Conservation (phyloP, 2,797 vertebrate species). For the Phataginus tricuspis region DNA sequence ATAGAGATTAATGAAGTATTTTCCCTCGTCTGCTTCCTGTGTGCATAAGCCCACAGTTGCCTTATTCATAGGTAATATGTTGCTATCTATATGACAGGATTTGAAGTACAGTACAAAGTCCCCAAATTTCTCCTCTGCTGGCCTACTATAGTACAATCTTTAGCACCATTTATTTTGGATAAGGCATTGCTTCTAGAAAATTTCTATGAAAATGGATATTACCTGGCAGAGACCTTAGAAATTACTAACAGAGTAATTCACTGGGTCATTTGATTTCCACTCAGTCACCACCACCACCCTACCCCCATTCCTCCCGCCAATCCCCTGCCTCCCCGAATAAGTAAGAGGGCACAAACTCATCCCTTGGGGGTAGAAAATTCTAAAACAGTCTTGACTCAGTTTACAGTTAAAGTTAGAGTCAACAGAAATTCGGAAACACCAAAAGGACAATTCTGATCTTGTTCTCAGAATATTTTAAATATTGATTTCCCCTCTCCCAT, state of each 20-base stretch:
- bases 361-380: not conserved
- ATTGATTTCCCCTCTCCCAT: not conserved
- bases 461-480: not conserved
- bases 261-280: not conserved
- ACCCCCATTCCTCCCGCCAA: not conserved
- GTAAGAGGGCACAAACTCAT: not conserved
- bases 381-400: not conserved
- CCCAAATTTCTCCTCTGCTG: not conserved
- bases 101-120: not conserved
- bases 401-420: conserved; percentile 25
- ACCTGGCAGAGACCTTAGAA: not conserved
- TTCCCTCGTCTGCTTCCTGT: not conserved
- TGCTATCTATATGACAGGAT: not conserved
- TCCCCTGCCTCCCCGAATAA: not conserved
- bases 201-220: not conserved
- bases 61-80: not conserved
- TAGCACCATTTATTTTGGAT: not conserved
- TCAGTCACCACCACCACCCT: not conserved
- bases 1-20: conserved; percentile 46
- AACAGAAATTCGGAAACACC: not conserved
- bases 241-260: conserved; percentile 8
- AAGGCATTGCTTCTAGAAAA: not conserved
- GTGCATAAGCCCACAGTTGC: not conserved
- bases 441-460: conserved; percentile 17
- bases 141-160: not conserved